Evolutionary conservation across 2,113 vertebrate genomes (phyloP), one percentile per base, ranked within the genome.

Genomic region (Mustela lutreola): DNA sequence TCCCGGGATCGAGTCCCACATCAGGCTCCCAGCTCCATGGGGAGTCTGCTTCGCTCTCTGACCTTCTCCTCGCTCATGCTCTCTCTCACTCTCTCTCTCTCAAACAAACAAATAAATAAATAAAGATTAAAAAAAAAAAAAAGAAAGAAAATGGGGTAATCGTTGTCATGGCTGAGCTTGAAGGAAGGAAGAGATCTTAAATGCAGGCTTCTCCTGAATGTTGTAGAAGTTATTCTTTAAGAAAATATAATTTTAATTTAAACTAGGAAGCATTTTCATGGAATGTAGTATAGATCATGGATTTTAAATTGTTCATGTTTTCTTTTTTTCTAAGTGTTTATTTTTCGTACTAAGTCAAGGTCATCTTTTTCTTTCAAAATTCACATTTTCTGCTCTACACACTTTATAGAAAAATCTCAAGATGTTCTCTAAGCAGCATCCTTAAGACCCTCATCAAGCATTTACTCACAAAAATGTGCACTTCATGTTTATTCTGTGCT

Each of bases 301-400:
- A 22, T 87, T 50, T 92, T 94, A 53, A 96, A 80, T 84, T 73
- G 5, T 62, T 70, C 67, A 36, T 8, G 10, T 92, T 76, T 76
- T 12, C 42, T 42, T 48, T 31, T 45, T 18, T 48, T 16, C 26
- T 18, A 48, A 31, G 26, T 28, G 14, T 31, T 48, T 3, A 24
- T 75, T 92, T 96, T 81, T 94, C n/a, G 39, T 75, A 90, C 60
- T 48, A 36, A 91, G 10, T 39, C 36, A 79, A 63, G 31, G 53
- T 71, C 42, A 90, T 58, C 26, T n/a, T 94, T 91, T 81, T 79
- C 80, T 60, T 36, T 71, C 26, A 83, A 97, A 90, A 86, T 60
- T 94, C 15, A 67, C 42, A 63, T 86, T 91, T 94, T 78, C 15
- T 73, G 53, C 14, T 93, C 9, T 1, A 79, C 1, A 78, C 22